Conservation (phyloP, 2,888 invertebrate species). For the Diarsia brunnea region DNA sequence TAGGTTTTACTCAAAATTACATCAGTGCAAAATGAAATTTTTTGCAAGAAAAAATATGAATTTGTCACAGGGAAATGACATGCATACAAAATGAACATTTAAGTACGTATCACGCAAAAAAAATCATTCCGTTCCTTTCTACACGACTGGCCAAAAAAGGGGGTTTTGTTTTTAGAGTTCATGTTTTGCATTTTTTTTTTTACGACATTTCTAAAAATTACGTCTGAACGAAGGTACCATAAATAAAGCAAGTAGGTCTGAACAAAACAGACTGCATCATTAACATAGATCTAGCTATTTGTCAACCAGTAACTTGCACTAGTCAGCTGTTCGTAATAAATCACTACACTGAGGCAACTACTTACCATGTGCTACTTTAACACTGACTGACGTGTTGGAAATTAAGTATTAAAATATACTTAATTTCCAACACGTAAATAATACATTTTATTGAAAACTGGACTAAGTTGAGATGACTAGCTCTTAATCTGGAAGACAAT, state of each 20-base stretch:
- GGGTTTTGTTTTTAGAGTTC: too few species aligned
- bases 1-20: not conserved
- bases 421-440: too few species aligned
- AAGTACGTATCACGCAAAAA: too few species aligned
- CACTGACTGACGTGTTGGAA: constrained; percentile 7
- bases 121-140: too few species aligned
- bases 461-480: not conserved
- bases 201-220: not conserved
- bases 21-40: not conserved
- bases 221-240: not conserved
- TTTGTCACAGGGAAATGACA: too few species aligned
- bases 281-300: constrained; percentile 43
- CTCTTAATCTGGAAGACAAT: too few species aligned
- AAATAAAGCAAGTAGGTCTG: not conserved
- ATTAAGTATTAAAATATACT: too few species aligned
- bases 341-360: constrained; percentile 34
- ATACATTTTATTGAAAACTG: not conserved
- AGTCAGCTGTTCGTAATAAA: constrained; percentile 27
- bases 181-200: too few species aligned
- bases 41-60: too few species aligned
- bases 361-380: constrained; percentile 10
- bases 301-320: constrained; percentile 27
- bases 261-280: constrained; percentile 18
- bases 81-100: too few species aligned
- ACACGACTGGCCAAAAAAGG: too few species aligned